Conservation (phyloP, 2,797 vertebrate genomes). For the Balearica regulorum region DNA sequence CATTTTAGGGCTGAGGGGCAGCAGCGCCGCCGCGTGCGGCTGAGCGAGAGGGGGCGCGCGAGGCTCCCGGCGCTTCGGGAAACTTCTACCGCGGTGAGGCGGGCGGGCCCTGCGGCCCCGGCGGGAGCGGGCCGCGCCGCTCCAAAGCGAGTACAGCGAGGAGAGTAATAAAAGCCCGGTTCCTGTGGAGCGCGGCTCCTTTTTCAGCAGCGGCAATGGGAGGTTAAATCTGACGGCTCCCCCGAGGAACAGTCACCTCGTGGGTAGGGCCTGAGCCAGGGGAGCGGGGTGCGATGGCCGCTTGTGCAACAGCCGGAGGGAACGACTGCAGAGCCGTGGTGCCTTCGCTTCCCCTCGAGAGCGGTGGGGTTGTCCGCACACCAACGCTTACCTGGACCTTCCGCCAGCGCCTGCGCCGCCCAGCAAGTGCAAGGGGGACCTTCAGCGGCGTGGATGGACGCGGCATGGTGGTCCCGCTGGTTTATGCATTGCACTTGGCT, state of each 20-base stretch:
- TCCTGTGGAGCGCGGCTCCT: background rate
- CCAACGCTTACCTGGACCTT: accelerated
- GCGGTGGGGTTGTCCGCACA: accelerated
- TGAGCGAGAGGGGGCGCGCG: no score
- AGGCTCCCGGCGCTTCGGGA: accelerated
- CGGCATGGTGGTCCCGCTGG: accelerated
- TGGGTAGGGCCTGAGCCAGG: no score
- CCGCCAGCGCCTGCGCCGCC: accelerated
- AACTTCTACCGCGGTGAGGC: background rate
- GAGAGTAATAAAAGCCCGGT: no score
- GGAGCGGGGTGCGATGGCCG: accelerated
- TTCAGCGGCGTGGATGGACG: accelerated
- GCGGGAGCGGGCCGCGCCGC: no score
- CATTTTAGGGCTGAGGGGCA: background rate
- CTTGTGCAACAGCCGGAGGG: background rate
- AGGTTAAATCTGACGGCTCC: no score
- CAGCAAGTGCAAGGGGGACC: background rate
- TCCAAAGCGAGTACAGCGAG: no score
- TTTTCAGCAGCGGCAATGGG: background rate
- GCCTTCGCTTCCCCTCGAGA: accelerated
- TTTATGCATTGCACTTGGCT: no score
- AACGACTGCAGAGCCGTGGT: accelerated
- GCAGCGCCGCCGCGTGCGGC: background rate
- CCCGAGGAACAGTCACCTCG: accelerated
- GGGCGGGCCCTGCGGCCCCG: no score